A percentile compares a stretch with the other conserved stretches of the same genome.
These are phyloP conservation scores for Malurus leucopterus DNA, from an alignment of 2,797 vertebrate genomes.

Conservation along the genomic window DNA sequence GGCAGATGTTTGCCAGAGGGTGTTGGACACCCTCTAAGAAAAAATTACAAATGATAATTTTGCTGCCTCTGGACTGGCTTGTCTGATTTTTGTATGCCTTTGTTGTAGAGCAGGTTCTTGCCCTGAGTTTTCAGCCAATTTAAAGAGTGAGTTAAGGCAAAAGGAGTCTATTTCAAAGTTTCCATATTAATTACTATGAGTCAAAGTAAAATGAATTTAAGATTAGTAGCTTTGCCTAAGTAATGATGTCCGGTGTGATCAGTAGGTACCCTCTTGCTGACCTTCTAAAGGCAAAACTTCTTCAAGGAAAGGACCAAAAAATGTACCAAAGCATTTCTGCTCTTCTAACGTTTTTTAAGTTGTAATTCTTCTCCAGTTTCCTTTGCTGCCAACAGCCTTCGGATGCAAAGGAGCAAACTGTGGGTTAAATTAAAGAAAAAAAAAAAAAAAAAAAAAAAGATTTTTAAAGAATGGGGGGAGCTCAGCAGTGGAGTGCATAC, in stretches of 20 bases:
- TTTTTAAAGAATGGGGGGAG: neutral
- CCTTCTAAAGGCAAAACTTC: neutral
- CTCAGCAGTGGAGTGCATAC: neutral
- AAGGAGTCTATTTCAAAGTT: neutral
- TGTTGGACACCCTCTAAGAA: neutral
- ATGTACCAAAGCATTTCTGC: neutral
- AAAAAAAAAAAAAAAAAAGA: neutral
- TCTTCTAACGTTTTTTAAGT: neutral
- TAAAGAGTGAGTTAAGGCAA: neutral
- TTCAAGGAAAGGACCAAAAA: neutral
- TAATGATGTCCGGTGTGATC: neutral
- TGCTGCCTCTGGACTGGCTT: neutral
- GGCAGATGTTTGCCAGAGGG: neutral
- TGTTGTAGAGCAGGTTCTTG: neutral
- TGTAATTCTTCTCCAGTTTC: neutral
- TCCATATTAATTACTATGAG: neutral
- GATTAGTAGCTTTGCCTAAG: neutral
- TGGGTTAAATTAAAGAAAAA: neutral
- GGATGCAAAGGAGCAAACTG: neutral
- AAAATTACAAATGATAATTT: neutral
- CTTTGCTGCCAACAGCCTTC: neutral
- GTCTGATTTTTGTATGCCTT: neutral
- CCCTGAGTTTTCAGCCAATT: neutral
- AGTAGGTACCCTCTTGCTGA: neutral
- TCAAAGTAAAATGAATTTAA: neutral